A percentile compares a stretch with the other conserved stretches of the same genome.
Evolutionary conservation across 1,140 invertebrate genomes (phyloP).

Genomic region (Antheraea pernyi): DNA sequence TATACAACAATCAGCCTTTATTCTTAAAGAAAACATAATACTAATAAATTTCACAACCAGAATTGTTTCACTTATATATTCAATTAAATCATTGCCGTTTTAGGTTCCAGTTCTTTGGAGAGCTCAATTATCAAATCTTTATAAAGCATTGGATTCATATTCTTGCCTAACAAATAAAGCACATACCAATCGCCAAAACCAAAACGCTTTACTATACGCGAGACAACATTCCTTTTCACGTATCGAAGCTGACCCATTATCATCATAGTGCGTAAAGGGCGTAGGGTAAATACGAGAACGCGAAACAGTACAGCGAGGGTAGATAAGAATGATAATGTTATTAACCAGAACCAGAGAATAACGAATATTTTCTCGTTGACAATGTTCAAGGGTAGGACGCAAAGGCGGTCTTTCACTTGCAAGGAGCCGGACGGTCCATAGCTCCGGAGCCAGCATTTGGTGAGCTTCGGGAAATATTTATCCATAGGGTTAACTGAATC

Average conservation of each 20-base stretch:
- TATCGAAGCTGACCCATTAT: constrained; percentile 79
- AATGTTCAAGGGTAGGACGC: constrained; percentile 87
- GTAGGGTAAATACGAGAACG: constrained; percentile 72
- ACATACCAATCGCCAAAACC: constrained; percentile 86
- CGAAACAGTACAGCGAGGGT: constrained; percentile 83
- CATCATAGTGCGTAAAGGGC: constrained; percentile 77
- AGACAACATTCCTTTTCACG: constrained; percentile 71
- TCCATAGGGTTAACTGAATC: constrained; percentile 78
- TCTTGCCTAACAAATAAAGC: constrained; percentile 83
- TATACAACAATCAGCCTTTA: no score
- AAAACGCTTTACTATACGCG: constrained; percentile 78
- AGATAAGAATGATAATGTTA: constrained; percentile 83
- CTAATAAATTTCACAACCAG: neutral
- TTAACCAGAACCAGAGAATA: constrained; percentile 91
- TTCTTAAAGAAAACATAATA: neutral
- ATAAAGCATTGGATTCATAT: constrained; percentile 82
- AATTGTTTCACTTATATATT: neutral
- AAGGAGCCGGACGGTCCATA: constrained; percentile 83
- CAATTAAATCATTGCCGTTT: constrained; percentile 46
- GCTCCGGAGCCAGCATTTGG: constrained; percentile 87
- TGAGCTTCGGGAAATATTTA: constrained; percentile 86
- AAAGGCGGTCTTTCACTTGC: constrained; percentile 83
- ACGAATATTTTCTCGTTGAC: constrained; percentile 91
- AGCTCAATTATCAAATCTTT: constrained; percentile 78
- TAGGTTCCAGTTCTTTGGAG: constrained; percentile 57